A percentile compares a stretch with the other conserved stretches of the same genome.
Evolutionary conservation across 2,888 invertebrate species (phyloP).

Genomic region (Mechanitis messenoides): DNA sequence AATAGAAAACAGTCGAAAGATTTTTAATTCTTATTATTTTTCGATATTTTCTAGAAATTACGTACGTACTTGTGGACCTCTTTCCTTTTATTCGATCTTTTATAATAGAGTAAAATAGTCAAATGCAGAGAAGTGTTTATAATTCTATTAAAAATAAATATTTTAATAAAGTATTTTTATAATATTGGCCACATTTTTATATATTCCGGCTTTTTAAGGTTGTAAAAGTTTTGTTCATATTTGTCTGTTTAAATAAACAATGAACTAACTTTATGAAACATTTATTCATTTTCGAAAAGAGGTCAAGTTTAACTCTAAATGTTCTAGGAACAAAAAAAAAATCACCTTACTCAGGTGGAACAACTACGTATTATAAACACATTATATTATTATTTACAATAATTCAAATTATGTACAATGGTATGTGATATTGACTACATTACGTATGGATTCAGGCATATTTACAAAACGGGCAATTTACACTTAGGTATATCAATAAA

Average conservation of each 20-base stretch:
- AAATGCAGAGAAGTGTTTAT: too few relatives aligned
- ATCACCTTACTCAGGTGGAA: constrained; percentile 57
- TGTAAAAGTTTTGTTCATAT: too few relatives aligned
- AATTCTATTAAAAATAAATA: too few relatives aligned
- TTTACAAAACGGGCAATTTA: constrained; percentile 52
- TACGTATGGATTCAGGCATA: constrained; percentile 52
- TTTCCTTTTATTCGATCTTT: constrained; percentile 12
- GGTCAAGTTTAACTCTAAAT: constrained; percentile 35
- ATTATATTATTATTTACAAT: constrained; percentile 33
- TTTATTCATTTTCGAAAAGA: constrained; percentile 21
- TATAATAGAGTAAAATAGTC: constrained; percentile 21
- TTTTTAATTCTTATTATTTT: constrained; percentile 57
- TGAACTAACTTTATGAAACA: background rate
- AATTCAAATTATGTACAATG: constrained; percentile 66
- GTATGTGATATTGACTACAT: constrained; percentile 58
- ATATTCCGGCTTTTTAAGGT: too few relatives aligned
- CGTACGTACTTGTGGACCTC: constrained; percentile 37
- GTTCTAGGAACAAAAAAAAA: constrained; percentile 68
- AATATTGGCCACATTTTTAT: too few relatives aligned
- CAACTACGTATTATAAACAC: constrained; percentile 27
- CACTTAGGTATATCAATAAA: constrained; percentile 30
- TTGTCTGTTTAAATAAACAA: background rate
- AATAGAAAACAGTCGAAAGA: constrained; percentile 63
- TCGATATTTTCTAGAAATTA: constrained; percentile 59
- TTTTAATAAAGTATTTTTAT: too few relatives aligned